Evolutionary conservation across 2,888 invertebrate species (phyloP).

Genomic region (Phalangium opilio): DNA sequence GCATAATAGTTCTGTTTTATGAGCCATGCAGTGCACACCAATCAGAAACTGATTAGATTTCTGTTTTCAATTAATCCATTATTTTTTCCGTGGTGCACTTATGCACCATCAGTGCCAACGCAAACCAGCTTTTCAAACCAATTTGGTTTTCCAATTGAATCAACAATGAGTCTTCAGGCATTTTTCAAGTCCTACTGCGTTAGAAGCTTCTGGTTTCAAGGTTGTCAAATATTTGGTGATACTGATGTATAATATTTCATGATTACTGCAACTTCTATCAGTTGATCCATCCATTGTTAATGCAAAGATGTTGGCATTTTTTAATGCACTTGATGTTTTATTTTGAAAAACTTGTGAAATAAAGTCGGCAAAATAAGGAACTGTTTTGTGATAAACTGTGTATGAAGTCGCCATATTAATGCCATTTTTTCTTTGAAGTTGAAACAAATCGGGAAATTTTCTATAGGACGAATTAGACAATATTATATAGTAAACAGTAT

Average conservation of each 20-base stretch:
- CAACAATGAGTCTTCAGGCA: not conserved
- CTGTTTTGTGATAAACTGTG: slow-evolving; percentile 6
- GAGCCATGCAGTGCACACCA: slow-evolving; percentile 2
- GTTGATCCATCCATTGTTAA: slow-evolving; percentile 6
- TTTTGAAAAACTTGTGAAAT: slow-evolving; percentile 6
- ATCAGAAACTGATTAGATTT: not conserved
- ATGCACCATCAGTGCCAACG: slow-evolving; percentile 3
- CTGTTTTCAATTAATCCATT: slow-evolving; percentile 1
- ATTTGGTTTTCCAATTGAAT: not conserved
- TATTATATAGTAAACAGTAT: slow-evolving; percentile 8
- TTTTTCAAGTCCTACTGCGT: not conserved
- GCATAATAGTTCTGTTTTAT: slow-evolving; percentile 3
- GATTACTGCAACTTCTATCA: slow-evolving; percentile 3
- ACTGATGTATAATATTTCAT: slow-evolving; percentile 8
- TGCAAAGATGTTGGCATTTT: slow-evolving; percentile 1
- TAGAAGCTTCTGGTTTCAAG: not conserved
- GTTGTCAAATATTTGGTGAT: slow-evolving; percentile 7
- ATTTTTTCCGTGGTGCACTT: not conserved
- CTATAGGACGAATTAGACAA: slow-evolving; percentile 6
- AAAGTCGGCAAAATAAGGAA: slow-evolving; percentile 8
- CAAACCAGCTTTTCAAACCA: slow-evolving; percentile 6
- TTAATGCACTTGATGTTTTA: not conserved
- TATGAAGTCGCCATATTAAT: slow-evolving; percentile 7
- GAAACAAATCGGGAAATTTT: slow-evolving; percentile 8
- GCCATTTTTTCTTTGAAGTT: slow-evolving; percentile 4